Evolutionary conservation across 2,113 vertebrate genomes (phyloP).

Genomic region (Bubalus kerabau): DNA sequence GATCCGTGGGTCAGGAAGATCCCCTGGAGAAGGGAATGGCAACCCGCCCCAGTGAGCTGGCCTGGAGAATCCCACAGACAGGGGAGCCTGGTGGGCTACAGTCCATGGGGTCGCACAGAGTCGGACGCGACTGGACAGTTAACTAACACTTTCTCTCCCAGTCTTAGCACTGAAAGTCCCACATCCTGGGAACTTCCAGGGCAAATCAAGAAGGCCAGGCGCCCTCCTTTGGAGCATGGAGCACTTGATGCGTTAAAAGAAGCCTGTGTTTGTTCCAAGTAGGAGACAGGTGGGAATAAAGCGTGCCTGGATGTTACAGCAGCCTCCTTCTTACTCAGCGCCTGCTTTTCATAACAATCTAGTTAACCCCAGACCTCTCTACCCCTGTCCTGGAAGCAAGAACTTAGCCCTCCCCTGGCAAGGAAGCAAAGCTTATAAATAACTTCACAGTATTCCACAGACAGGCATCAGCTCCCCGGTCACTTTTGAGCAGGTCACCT

Average conservation of each 20-base stretch:
- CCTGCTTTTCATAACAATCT: not conserved
- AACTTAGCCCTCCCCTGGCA: not conserved
- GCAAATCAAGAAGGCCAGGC: not conserved
- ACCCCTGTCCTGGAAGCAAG: not conserved
- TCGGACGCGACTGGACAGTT: rapidly evolving
- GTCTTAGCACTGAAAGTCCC: not conserved
- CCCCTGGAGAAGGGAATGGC: not conserved
- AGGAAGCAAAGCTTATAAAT: not conserved
- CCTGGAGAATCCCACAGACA: not conserved
- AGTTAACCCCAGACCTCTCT: not conserved
- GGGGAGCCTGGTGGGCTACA: not conserved
- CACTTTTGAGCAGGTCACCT: not conserved
- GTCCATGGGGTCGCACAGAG: not conserved
- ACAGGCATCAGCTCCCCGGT: rapidly evolving
- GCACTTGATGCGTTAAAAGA: not conserved
- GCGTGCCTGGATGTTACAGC: not conserved
- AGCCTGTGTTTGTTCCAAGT: not conserved
- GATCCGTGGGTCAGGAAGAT: not conserved
- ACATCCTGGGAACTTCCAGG: not conserved
- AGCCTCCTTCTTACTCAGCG: not conserved
- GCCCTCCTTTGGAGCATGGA: not conserved
- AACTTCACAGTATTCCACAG: too few relatives aligned
- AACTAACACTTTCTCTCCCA: not conserved
- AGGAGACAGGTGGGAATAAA: not conserved
- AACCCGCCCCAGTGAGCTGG: not conserved